Evolutionary conservation across 2,888 invertebrate genomes (phyloP).

Genomic region (Plebejus anna): DNA sequence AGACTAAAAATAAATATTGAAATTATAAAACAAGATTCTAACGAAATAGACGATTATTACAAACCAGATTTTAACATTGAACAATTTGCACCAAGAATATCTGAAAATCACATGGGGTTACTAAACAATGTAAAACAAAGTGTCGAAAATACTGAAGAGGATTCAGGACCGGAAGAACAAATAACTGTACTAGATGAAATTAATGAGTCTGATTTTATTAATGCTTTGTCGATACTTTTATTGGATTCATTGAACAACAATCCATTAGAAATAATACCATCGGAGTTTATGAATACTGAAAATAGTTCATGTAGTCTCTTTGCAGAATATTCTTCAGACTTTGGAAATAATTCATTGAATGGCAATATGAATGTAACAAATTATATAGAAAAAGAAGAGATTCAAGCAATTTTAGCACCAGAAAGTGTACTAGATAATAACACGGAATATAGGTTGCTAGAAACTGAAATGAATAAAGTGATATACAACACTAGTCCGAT

Average conservation of each 20-base stretch:
- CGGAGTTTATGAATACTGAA: constrained; percentile 18
- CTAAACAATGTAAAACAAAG: background rate
- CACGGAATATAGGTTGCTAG: background rate
- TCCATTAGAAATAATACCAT: constrained; percentile 26
- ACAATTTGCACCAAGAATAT: constrained; percentile 4
- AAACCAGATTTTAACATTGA: background rate
- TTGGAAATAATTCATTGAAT: background rate
- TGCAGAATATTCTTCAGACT: background rate
- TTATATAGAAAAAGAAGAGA: background rate
- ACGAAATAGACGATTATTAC: background rate
- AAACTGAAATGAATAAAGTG: background rate
- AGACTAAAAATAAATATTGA: constrained; percentile 32
- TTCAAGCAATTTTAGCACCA: background rate
- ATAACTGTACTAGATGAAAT: constrained; percentile 30
- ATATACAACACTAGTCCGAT: constrained; percentile 2
- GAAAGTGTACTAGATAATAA: background rate
- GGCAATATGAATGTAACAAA: background rate
- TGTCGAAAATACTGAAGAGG: constrained; percentile 22
- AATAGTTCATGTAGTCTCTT: constrained; percentile 1
- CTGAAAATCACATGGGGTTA: background rate
- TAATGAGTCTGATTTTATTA: constrained; percentile 32
- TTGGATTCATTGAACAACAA: constrained; percentile 29
- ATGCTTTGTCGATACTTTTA: constrained; percentile 28
- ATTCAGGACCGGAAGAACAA: constrained; percentile 23
- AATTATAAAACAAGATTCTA: constrained; percentile 25